Base-by-base conservation (phyloP, 2,797 vertebrate species). In the Phrynocephalus guinanensis region DNA sequence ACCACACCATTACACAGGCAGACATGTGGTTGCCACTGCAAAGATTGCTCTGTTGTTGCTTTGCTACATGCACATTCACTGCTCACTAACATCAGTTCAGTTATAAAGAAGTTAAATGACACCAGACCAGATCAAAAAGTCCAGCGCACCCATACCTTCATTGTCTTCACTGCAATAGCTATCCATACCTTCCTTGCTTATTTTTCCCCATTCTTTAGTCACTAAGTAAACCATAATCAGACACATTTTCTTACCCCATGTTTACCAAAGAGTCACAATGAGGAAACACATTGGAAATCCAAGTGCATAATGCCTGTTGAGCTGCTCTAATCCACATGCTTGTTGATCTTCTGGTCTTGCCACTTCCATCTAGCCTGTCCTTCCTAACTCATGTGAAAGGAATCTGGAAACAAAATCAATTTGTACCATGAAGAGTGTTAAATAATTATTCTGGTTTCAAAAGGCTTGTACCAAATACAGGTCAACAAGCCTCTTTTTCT, bases 391-490 rank as follows among this genome's bases (percentile, higher is more conserved):
- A 67, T 2, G 44, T 20, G 18, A 83, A 30, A 13, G 16, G 68
- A 50, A 22, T 81, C 48, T 66, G 44, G 56, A n/a, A 76, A 15
- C 66, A 52, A 85, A 67, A 85, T 16, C 30, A 67, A 75, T 77
- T 76, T 85, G 52, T 66, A 20, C 33, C 44, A 38, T 66, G 72
- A 76, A 84, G 56, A 20, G 30, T 38, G 22, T n/a, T 60, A 28
- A 75, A 83, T 56, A 6, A 63, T 26, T 16, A 44, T 38, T 52
- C 3, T 48, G 63, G 4, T 44, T 75, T 75, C 30, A 63, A 84
- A 84, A 84, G 30, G 67, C 67, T 71, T 83, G 26, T 75, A 38
- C 22, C 52, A 84, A 84, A 18, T 60, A 30, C 2, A 72, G 83
- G 71, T 84, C 71, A 84, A 84, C 30, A 84, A 75, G 83, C 24